Evolutionary conservation across 2,888 invertebrate species (phyloP).

Genomic region (Nemoura dubitans): DNA sequence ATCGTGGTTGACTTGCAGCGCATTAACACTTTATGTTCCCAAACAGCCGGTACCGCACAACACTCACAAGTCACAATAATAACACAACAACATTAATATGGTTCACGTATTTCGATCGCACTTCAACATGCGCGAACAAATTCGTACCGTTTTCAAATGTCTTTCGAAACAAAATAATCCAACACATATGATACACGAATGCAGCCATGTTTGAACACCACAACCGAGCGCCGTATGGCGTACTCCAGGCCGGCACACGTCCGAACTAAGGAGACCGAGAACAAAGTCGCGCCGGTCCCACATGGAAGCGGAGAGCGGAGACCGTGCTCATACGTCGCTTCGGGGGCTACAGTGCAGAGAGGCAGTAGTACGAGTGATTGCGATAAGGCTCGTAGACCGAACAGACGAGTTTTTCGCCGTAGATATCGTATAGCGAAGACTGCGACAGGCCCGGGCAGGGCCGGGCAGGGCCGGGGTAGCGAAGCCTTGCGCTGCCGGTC

Average conservation of each 20-base stretch:
- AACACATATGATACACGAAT: neutral
- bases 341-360: neutral
- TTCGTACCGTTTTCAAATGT: conserved; percentile 3
- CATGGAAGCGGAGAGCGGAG: neutral
- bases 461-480: too few species aligned
- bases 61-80: neutral
- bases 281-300: neutral
- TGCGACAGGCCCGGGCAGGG: too few species aligned
- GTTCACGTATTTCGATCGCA: neutral
- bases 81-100: neutral
- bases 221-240: neutral
- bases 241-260: neutral
- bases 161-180: neutral
- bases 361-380: neutral
- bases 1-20: neutral
- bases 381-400: neutral
- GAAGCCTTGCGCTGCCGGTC: neutral
- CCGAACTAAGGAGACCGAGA: neutral
- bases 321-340: neutral
- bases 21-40: neutral
- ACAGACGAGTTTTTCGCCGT: neutral
- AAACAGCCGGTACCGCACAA: neutral
- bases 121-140: conserved; percentile 10
- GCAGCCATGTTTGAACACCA: neutral
- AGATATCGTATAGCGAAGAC: too few species aligned